Base-by-base conservation (phyloP, 2,797 vertebrate genomes). In the Luscinia luscinia region DNA sequence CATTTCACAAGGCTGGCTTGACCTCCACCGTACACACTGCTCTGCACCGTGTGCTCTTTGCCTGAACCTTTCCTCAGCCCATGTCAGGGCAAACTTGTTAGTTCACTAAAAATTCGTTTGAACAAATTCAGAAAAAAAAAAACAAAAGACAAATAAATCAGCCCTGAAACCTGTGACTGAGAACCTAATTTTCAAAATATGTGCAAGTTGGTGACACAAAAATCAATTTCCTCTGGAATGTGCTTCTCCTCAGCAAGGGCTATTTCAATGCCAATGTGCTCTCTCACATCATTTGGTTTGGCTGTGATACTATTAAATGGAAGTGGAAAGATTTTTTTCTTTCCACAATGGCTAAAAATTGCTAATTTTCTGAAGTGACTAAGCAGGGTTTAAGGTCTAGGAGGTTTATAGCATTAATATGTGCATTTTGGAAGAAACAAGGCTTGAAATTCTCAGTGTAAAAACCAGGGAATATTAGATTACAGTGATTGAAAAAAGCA, bases 191-290 rank as follows among this genome's bases (percentile, higher is more conserved):
- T 95, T 95, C 83, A 84, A 96, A 95, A 94, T 92, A 93, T 27
- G 64, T 9, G 0, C 87, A 91, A 94, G 74, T 84, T 93, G 91
- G 95, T 96, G 83, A 97, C 93, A 96, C 58, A 82, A 91, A 94
- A 95, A 93, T 91, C 94, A 96, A 96, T 96, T 97, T 97, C 95
- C 94, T 96, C 80, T 95, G 95, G 95, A 96, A 96, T 94, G 93
- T 77, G 64, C 63, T 86, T 95, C 87, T 91, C 80, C 87, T 96
- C 74, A 93, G 83, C 74, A 86, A 95, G 91, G 89, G 76, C 77
- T 70, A 58, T 84, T 94, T 82, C 87, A 70, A 69, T 95, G 95
- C 93, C 96, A 94, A 1, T 70, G 70, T 84, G 46, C 64, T 82
- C 74, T 84, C 87, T 88, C 94, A 91, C 70, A 86, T 91, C 74